Base-by-base conservation (phyloP, 30 jellyfish, hydroid and myxozoan genomes). In the Mastigias papua region DNA sequence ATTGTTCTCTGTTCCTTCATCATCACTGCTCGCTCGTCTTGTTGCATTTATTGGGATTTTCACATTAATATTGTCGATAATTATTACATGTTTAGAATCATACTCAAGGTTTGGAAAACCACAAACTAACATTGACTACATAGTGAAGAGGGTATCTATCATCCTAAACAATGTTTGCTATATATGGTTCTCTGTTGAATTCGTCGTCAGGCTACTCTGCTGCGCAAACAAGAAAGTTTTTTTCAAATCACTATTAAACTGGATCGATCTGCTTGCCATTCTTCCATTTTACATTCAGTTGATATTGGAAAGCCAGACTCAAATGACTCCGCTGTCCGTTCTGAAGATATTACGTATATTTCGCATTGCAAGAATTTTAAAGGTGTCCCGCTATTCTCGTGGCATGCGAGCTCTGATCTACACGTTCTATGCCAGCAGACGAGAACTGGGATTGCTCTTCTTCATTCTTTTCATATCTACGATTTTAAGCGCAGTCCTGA, bases 351-450 rank as follows among this genome's bases (percentile, higher is more conserved):
- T 92, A n/a, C 66, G 96, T 1, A 54, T 86, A 25, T 80, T 80
- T 17, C 82, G 96, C 3, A 86, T 92, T 3, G 91, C 89, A 19
- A 69, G 98, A 33, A 50, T 92, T 48, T 60, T 92, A 69, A 86
- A 86, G 48, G 76, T 86, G 25, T 66, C 96, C 32, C 88, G 98
- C 15, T 85, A 79, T 69, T 92, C 98, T 20, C 85, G 96, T 16
- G 98, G 98, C 19, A 86, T 92, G 89, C 96, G 96, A 7, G 96
- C 98, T 0, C 69, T 92, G 73, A 48, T 92, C 17, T 92, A 60
- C 69, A 92, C 98, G 48, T 72, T 86, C 5, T 86, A 68, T 63
- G 93, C 90, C 48, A 82, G 96, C 60, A 46, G 98, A 69, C 93
- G 63, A 4, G 98, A 92, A 20, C 80, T 92, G 31, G 83, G 71